Evolutionary conservation across 2,113 vertebrate species (phyloP).

Genomic region (Neofelis nebulosa): DNA sequence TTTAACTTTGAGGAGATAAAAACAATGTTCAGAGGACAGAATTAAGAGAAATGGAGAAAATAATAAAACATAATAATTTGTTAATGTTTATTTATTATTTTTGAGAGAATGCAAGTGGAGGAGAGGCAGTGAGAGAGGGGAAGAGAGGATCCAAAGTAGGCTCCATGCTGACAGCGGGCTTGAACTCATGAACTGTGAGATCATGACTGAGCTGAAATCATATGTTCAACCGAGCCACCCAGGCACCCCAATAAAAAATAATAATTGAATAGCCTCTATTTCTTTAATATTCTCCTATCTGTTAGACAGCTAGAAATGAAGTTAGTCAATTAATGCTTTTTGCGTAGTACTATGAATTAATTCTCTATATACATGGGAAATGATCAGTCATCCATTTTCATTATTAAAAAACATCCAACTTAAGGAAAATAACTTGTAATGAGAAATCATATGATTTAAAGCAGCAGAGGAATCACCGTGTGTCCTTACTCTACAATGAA

Average conservation of each 20-base stretch:
- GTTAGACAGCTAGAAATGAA: background rate
- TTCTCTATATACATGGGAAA: background rate
- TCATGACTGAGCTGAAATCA: no score
- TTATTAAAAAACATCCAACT: background rate
- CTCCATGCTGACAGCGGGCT: no score
- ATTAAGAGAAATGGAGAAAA: background rate
- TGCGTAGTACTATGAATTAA: background rate
- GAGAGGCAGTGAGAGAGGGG: no score
- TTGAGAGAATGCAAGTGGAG: no score
- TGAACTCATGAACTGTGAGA: no score
- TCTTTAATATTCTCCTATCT: background rate
- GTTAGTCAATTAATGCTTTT: background rate
- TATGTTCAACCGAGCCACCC: no score
- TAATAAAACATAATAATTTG: background rate
- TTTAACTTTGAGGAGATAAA: slow-evolving; percentile 2
- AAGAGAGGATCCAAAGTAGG: no score
- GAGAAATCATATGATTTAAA: background rate
- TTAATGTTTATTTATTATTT: no score
- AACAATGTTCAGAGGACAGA: background rate
- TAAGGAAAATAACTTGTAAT: background rate
- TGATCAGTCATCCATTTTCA: background rate
- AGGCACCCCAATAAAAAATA: background rate
- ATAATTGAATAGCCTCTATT: background rate
- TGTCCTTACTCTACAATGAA: background rate
- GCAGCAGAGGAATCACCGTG: background rate